These are phyloP conservation scores for Ceratotherium simum DNA, from an alignment of 2,113 vertebrate genomes.

Conservation along the genomic window DNA sequence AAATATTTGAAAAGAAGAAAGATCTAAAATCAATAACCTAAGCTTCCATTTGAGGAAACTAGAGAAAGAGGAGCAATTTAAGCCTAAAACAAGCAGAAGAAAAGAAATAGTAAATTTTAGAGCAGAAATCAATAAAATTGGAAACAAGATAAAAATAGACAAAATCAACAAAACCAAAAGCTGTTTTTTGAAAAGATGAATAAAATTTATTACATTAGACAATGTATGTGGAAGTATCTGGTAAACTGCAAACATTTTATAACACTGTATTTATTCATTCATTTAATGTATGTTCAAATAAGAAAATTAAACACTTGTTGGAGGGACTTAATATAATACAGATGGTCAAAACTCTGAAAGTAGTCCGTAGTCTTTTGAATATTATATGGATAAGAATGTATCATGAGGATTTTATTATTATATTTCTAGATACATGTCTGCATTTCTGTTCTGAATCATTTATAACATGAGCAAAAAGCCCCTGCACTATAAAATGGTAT, in stretches of 20 bases:
- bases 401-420: neutral
- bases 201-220: neutral
- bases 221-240: neutral
- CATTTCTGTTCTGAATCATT: neutral
- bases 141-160: neutral
- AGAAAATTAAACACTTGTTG: neutral
- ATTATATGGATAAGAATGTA: neutral
- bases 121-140: neutral
- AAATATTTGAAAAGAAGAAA: neutral
- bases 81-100: neutral
- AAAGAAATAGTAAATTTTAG: neutral
- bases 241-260: neutral
- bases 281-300: conserved; percentile 4
- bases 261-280: neutral
- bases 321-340: neutral
- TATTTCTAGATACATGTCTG: neutral
- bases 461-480: neutral
- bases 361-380: neutral
- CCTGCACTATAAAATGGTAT: neutral
- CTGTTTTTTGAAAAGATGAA: neutral
- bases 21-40: neutral
- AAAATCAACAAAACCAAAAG: conserved; percentile 22
- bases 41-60: neutral
- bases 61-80: neutral
- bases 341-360: neutral